A percentile compares a stretch with the other conserved stretches of the same genome.
Conservation (phyloP, 1,140 invertebrate genomes). For the Oryctes rhinoceros region DNA sequence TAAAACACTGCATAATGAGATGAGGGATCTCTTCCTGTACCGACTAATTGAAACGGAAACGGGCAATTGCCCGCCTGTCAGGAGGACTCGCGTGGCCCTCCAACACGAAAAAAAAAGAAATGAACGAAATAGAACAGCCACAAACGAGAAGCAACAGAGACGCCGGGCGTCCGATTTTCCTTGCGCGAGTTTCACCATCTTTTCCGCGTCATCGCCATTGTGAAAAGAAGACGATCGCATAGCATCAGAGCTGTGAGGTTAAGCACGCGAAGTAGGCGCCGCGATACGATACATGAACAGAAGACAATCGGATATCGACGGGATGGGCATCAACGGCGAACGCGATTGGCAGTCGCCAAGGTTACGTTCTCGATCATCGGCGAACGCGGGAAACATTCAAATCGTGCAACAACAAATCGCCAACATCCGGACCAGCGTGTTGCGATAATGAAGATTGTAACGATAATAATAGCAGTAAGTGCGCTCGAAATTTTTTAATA, state of each 20-base stretch:
- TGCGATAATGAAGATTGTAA: not conserved
- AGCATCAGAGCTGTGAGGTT: no score
- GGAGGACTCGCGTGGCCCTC: constrained; percentile 54
- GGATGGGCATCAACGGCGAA: no score
- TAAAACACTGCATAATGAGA: constrained; percentile 62
- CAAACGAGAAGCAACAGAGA: not conserved
- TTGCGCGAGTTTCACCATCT: not conserved
- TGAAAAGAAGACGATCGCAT: not conserved
- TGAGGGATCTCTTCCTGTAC: constrained; percentile 61
- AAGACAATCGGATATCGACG: no score
- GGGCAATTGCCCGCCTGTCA: constrained; percentile 56
- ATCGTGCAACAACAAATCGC: no score
- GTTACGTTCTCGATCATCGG: no score
- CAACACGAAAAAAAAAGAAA: constrained; percentile 40
- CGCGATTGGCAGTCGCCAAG: no score
- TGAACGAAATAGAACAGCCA: not conserved
- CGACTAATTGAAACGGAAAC: constrained; percentile 61
- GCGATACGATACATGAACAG: no score
- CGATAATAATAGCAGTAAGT: not conserved
- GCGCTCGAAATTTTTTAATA: not conserved
- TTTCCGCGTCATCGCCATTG: not conserved
- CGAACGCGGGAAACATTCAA: no score
- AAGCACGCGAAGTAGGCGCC: no score
- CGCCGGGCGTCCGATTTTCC: not conserved
- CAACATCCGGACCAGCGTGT: no score